These are phyloP conservation scores for Nothura maculosa DNA, from an alignment of 2,797 vertebrate species.

Conservation along the genomic window DNA sequence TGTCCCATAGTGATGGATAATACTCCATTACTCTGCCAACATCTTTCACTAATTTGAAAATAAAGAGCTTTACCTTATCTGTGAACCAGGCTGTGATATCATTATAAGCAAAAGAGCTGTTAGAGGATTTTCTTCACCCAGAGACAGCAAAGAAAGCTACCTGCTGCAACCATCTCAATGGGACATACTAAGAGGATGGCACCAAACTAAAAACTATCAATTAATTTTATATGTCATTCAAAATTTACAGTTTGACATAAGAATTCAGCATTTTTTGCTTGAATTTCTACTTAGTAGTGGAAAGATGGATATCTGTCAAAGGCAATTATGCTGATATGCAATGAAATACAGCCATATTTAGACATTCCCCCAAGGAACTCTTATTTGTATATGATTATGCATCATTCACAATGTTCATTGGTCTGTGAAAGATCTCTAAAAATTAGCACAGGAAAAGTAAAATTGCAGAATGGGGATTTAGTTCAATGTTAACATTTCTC, in stretches of 20 bases:
- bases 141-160: background rate
- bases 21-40: background rate
- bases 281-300: background rate
- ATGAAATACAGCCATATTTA: background rate
- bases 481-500: background rate
- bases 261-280: background rate
- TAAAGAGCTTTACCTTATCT: background rate
- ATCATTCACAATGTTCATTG: background rate
- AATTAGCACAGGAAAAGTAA: background rate
- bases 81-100: background rate
- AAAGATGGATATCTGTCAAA: background rate
- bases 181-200: background rate
- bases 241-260: background rate
- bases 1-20: background rate
- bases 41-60: background rate
- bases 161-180: background rate
- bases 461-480: background rate
- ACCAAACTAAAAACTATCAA: accelerated
- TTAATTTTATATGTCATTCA: background rate
- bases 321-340: background rate
- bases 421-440: background rate
- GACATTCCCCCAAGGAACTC: background rate
- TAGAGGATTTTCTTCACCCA: accelerated
- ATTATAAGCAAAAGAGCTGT: background rate
- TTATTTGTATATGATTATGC: background rate